Evolutionary conservation across 2,113 vertebrate genomes (phyloP), one percentile per base, ranked within the genome.

Genomic region (Microtus ochrogaster): DNA sequence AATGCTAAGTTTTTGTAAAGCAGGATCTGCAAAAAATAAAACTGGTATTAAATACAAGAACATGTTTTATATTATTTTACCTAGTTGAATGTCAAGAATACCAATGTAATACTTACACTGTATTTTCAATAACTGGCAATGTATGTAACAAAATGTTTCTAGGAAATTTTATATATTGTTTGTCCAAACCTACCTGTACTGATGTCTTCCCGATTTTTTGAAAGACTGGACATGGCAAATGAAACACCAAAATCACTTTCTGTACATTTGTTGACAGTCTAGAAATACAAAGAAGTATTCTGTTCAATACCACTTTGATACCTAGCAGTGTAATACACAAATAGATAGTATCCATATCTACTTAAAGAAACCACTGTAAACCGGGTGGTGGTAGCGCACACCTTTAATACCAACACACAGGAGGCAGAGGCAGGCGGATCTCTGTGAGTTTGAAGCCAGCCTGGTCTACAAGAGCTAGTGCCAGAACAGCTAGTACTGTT

Each of bases 1-100:
- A 98, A 97, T 96, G 79, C 97, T 98, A 90, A 96, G 95, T 97
- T 98, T 98, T 74, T 98, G 98, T 76, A 98, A 98, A 96, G 96
- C 61, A 2, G 77, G 55, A 97, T 97, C 99, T 99, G 97, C 11
- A 90, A 99, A 98, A 39, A 98, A 58, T 10, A 98, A 44, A 97
- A 96, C 14, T 85, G 22, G 16, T 77, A 98, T 96, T 96, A 96
- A 94, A 85, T 65, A 96, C 9, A 49, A 24, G 41, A 96, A 78
- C 39, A 87, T 73, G 74, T 72, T 96, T 95, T 79, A 91, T 84
- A 63, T 36, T 79, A 92, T 86, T 79, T 90, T 55, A 87, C 30
- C 49, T 82, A 94, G 41, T 22, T 90, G 39, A 95, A 91, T 66
- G 36, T 84, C 22, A 97, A 94, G 7, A 7, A 90, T 90, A 90